These are phyloP conservation scores for Rhamnusium bicolor DNA, from an alignment of 2,888 invertebrate species.

Conservation along the genomic window DNA sequence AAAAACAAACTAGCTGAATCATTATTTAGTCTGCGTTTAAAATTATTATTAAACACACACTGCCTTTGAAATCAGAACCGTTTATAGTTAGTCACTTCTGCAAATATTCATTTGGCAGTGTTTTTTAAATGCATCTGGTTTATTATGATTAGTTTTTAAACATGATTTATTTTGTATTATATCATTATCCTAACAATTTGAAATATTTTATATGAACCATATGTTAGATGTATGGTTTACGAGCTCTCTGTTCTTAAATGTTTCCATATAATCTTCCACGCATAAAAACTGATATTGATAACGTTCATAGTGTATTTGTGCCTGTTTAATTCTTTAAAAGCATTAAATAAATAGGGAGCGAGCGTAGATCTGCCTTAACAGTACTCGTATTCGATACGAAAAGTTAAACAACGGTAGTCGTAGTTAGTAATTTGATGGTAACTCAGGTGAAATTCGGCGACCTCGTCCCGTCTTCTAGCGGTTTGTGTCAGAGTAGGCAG, in stretches of 20 bases:
- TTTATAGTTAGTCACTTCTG: background rate
- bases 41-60: background rate
- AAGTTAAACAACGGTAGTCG: too few relatives aligned
- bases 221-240: background rate
- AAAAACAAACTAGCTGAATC: background rate
- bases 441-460: too few relatives aligned
- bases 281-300: background rate
- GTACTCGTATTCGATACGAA: too few relatives aligned
- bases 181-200: background rate
- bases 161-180: background rate
- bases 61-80: background rate
- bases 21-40: background rate
- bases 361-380: too few relatives aligned
- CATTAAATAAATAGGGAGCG: too few relatives aligned
- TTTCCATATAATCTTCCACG: background rate
- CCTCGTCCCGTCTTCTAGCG: too few relatives aligned
- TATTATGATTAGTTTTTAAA: conserved; percentile 3
- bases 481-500: too few relatives aligned
- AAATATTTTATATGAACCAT: background rate
- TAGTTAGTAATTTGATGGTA: too few relatives aligned
- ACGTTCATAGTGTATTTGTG: background rate
- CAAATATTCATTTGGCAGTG: background rate
- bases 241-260: background rate
- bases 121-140: conserved; percentile 6
- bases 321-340: too few relatives aligned